phyloP scores from a whole-genome alignment of 1,140 invertebrate species.

The Scaptomyza montana region DNA sequence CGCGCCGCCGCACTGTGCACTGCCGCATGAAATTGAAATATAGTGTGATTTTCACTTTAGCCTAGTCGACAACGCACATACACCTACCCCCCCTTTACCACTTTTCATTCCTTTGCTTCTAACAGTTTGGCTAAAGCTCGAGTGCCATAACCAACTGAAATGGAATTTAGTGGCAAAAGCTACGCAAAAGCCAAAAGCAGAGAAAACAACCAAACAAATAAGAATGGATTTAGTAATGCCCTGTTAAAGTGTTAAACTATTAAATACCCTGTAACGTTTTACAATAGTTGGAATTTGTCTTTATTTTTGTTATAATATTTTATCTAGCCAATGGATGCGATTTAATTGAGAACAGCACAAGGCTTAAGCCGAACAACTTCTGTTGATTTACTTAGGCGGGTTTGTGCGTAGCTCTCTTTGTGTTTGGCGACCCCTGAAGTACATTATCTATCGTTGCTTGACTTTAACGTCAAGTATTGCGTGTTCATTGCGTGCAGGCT shows the following conservation, averaged over 20 bases:
- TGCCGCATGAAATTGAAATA: conserved; percentile 81
- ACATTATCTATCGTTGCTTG: conserved; percentile 41
- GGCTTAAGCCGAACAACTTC: too few relatives aligned
- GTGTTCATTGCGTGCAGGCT: conserved; percentile 56
- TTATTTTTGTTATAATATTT: too few relatives aligned
- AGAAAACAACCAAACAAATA: conserved; percentile 28
- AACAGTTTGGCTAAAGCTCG: neutral
- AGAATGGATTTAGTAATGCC: neutral
- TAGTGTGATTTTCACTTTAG: conserved; percentile 82
- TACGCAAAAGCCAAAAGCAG: conserved; percentile 48
- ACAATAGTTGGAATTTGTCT: too few relatives aligned
- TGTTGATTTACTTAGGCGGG: conserved; percentile 25
- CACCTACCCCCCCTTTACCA: neutral
- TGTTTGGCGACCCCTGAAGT: too few relatives aligned
- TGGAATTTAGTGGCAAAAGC: conserved; percentile 71
- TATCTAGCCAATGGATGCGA: too few relatives aligned
- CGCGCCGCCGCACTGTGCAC: conserved; percentile 65
- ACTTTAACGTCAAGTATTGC: conserved; percentile 52
- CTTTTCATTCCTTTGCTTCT: conserved; percentile 4
- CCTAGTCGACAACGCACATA: conserved; percentile 26
- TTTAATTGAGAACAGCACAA: too few relatives aligned
- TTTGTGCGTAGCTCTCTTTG: conserved; percentile 31
- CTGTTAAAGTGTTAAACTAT: neutral
- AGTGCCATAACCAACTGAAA: conserved; percentile 27
- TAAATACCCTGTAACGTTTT: conserved; percentile 32